These are phyloP conservation scores for Ameiurus melas DNA, from an alignment of 2,113 vertebrate species.

Conservation along the genomic window DNA sequence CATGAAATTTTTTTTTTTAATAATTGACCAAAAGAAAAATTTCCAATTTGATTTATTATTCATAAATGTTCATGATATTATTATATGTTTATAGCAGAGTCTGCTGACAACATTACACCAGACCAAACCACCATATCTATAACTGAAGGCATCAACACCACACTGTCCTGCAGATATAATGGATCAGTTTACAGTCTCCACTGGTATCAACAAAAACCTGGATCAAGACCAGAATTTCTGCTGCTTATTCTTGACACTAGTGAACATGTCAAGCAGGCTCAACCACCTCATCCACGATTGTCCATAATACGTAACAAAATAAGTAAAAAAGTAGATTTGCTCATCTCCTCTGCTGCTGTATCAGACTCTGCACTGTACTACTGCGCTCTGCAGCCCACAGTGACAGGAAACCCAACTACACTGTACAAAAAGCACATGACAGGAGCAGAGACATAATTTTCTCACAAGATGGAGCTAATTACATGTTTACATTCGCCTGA, in stretches of 20 bases:
- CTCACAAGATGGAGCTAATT: neutral
- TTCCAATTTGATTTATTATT: neutral
- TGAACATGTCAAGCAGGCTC: no score
- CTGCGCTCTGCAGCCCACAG: no score
- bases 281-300: no score
- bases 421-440: no score
- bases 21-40: neutral
- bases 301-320: no score
- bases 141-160: conserved; percentile 24
- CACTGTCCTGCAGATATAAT: conserved; percentile 29
- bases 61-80: neutral
- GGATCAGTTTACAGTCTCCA: conserved; percentile 7
- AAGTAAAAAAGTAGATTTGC: no score
- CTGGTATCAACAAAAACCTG: conserved; percentile 32
- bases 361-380: no score
- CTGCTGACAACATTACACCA: neutral
- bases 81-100: neutral
- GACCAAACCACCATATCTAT: neutral
- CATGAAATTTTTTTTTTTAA: neutral
- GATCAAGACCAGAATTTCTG: conserved; percentile 27
- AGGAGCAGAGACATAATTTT: neutral
- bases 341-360: no score
- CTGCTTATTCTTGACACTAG: no score
- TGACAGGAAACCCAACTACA: no score
- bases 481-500: neutral